phyloP scores from a whole-genome alignment of 2,888 invertebrate species.

The Liodrosophila aerea region DNA sequence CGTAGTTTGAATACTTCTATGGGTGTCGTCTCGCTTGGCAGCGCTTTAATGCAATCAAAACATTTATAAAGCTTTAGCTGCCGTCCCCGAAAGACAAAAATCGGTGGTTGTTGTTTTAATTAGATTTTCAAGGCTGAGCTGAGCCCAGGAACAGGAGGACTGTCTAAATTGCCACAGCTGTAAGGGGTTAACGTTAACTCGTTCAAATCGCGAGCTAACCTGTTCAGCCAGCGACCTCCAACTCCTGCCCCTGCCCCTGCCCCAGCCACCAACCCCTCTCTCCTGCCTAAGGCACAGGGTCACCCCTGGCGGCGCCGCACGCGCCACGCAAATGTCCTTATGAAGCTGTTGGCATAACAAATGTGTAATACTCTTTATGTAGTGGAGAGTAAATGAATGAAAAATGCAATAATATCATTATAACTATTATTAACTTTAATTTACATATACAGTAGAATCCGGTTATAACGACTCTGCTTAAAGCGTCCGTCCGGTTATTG shows the following conservation, averaged over 20 bases:
- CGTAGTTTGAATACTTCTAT: background rate
- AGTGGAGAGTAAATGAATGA: too few species aligned
- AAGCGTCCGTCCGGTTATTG: too few species aligned
- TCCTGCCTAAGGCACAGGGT: conserved; percentile 6
- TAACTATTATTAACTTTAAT: too few species aligned
- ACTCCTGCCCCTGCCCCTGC: too few species aligned
- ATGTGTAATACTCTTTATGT: conserved; percentile 15
- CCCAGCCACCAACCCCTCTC: background rate
- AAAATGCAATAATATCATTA: too few species aligned
- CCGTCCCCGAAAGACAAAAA: conserved; percentile 51
- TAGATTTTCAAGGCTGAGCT: conserved; percentile 68
- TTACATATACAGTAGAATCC: too few species aligned
- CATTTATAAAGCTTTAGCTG: conserved; percentile 71
- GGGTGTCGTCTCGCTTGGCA: conserved; percentile 61
- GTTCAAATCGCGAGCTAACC: conserved; percentile 54
- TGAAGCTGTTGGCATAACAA: background rate
- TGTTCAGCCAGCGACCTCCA: conserved; percentile 12
- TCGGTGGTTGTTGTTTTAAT: conserved; percentile 80
- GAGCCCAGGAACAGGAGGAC: conserved; percentile 41
- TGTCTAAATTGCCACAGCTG: conserved; percentile 73
- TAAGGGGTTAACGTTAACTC: conserved; percentile 72
- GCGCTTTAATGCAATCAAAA: conserved; percentile 77
- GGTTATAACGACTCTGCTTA: too few species aligned
- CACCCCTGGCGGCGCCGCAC: conserved; percentile 50
- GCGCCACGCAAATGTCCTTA: conserved; percentile 22